These are phyloP conservation scores for Limenitis camilla DNA, from an alignment of 2,888 invertebrate species.

Conservation along the genomic window DNA sequence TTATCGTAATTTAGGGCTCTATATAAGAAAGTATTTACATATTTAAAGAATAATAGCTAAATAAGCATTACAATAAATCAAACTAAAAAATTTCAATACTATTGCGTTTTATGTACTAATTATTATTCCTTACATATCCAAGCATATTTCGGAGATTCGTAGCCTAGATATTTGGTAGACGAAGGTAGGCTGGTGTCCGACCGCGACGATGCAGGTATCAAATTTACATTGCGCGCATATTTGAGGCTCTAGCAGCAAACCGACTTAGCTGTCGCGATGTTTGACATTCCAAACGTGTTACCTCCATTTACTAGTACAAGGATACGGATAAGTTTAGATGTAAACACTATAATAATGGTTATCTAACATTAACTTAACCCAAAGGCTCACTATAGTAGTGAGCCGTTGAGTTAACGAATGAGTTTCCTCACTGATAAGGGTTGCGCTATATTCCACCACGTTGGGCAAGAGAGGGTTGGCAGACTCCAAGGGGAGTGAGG, in stretches of 20 bases:
- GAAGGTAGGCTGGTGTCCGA: slow-evolving; percentile 37
- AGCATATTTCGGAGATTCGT: slow-evolving; percentile 21
- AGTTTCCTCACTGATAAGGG: too few species aligned
- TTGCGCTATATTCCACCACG: too few species aligned
- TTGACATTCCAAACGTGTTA: slow-evolving; percentile 28
- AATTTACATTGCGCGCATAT: slow-evolving; percentile 63
- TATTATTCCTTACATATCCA: slow-evolving; percentile 6
- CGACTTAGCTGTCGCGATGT: slow-evolving; percentile 38
- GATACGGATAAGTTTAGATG: neutral
- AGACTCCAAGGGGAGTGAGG: too few species aligned
- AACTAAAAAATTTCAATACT: too few species aligned
- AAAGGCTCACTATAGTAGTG: too few species aligned
- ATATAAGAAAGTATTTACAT: too few species aligned
- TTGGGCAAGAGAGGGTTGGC: too few species aligned
- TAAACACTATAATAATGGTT: neutral
- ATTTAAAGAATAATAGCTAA: too few species aligned
- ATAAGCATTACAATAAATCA: too few species aligned
- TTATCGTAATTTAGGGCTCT: too few species aligned
- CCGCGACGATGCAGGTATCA: slow-evolving; percentile 56
- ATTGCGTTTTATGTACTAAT: too few species aligned
- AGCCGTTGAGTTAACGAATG: too few species aligned
- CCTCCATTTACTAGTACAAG: slow-evolving; percentile 2
- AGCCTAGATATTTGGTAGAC: slow-evolving; percentile 37
- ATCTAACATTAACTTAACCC: neutral
- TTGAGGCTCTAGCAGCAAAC: slow-evolving; percentile 48